These are phyloP conservation scores for Barbus barbus DNA, from an alignment of 2,113 vertebrate genomes.

Conservation along the genomic window DNA sequence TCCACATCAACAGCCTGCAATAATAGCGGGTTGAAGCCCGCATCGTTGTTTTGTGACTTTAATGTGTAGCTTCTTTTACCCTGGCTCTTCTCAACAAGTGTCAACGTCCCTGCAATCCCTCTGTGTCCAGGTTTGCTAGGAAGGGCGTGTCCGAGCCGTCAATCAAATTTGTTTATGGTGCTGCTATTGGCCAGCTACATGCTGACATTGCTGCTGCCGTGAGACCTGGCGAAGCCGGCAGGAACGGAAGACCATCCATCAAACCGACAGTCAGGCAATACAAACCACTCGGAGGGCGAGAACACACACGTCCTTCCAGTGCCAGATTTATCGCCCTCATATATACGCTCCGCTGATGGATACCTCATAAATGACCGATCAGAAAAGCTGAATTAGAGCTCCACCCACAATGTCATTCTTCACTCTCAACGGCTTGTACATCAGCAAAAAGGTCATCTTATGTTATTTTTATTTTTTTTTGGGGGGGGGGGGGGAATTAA, in stretches of 20 bases:
- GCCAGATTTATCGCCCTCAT: constrained; percentile 43
- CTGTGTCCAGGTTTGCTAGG: neutral
- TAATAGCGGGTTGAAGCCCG: neutral
- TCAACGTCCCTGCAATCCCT: neutral
- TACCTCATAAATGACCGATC: constrained; percentile 33
- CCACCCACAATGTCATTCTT: constrained; percentile 21
- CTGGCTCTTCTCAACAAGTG: constrained; percentile 10
- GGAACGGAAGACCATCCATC: constrained; percentile 36
- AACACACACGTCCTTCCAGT: constrained; percentile 41
- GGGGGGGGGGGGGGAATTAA: too few species aligned
- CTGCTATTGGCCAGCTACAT: constrained; percentile 42
- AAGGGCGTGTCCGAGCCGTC: constrained; percentile 32
- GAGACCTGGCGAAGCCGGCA: constrained; percentile 25
- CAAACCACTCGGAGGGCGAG: constrained; percentile 35
- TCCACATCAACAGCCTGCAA: neutral
- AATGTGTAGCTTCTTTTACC: neutral
- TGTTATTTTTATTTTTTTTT: neutral
- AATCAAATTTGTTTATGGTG: constrained; percentile 43
- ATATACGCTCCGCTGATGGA: constrained; percentile 33
- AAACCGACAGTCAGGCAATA: constrained; percentile 35
- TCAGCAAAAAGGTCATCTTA: constrained; percentile 21
- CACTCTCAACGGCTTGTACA: neutral
- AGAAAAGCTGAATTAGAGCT: constrained; percentile 16
- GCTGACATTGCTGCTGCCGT: constrained; percentile 36
- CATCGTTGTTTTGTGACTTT: constrained; percentile 14